Evolutionary conservation across 2,797 vertebrate species (phyloP).

Genomic region (Arremon brunneinucha): DNA sequence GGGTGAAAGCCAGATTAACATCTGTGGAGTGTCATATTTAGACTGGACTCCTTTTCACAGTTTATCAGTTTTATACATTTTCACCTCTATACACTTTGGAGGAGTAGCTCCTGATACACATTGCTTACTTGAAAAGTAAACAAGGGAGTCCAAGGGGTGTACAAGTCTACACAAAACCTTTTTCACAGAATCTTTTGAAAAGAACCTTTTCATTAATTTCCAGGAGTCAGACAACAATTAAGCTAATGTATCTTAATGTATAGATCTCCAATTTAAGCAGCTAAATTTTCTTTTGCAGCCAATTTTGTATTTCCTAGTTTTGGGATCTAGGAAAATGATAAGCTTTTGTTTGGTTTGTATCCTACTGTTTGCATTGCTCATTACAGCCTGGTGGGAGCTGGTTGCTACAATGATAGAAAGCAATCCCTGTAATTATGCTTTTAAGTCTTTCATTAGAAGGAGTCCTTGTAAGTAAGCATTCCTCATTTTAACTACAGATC

Average conservation of each 20-base stretch:
- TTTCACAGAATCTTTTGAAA: background rate
- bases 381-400: background rate
- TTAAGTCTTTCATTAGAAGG: background rate
- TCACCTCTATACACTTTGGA: background rate
- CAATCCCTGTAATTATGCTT: background rate
- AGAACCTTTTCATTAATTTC: background rate
- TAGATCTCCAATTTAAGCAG: background rate
- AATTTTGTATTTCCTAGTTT: background rate
- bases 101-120: background rate
- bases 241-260: background rate
- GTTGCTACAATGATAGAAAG: background rate
- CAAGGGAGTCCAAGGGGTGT: background rate
- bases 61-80: background rate
- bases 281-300: background rate
- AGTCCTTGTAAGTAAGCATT: background rate
- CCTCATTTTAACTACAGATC: background rate
- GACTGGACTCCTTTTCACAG: background rate
- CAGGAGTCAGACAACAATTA: background rate
- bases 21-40: background rate
- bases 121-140: background rate
- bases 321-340: background rate
- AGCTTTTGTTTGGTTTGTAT: background rate
- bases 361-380: background rate
- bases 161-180: background rate
- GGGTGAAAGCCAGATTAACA: background rate